Evolutionary conservation across 2,888 invertebrate genomes (phyloP), one percentile per base, ranked within the genome.

Genomic region (Choristoneura rosaceana): DNA sequence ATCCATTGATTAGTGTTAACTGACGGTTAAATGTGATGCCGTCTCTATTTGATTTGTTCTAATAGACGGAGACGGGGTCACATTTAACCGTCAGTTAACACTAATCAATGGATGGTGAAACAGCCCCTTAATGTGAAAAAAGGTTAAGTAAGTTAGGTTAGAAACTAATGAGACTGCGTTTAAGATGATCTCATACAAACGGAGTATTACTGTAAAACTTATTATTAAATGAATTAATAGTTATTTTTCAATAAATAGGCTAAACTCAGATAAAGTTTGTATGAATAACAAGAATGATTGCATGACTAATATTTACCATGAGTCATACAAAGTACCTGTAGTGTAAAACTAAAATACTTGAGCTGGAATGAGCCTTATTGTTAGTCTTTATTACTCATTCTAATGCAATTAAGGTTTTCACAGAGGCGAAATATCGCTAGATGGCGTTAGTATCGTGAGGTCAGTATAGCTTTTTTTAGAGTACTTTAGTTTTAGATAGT

Each of bases 301-400:
- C 25, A 63, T 67, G 67, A 62, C 58, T 67, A 47, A 38, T 15
- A 55, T 43, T 15, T n/a, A 0, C 8, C 25, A 10, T 71, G 71
- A 68, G 58, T 68, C 71, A 71, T 58, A 12, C 25, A 62, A 45
- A n/a, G 43, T 43, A 43, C 43, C 43, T 43, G 12, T 3, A 43
- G 12, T 12, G 38, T 38, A 38, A 7, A 58, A 63, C 62, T 63
- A 45, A 38, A 38, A 38, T 17, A 15, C 17, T 52, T 9, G 12
- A 55, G 55, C 17, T 55, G 3, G 4, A 47, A n/a, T n/a, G n/a
- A 3, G 55, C 10, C 12, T 55, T 55, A 10, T 55, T 55, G 55
- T 25, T 17, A 25, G 4, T 25, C 17, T 55, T 47, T 34, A 41
- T 70, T 66, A 66, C 71, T 71, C 66, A 71, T 62, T 67, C 34